Percentiles rank a stretch among this genome's conserved stretches.
These are phyloP conservation scores for Apocheima hispidaria DNA, from an alignment of 2,888 invertebrate genomes.

Conservation along the genomic window DNA sequence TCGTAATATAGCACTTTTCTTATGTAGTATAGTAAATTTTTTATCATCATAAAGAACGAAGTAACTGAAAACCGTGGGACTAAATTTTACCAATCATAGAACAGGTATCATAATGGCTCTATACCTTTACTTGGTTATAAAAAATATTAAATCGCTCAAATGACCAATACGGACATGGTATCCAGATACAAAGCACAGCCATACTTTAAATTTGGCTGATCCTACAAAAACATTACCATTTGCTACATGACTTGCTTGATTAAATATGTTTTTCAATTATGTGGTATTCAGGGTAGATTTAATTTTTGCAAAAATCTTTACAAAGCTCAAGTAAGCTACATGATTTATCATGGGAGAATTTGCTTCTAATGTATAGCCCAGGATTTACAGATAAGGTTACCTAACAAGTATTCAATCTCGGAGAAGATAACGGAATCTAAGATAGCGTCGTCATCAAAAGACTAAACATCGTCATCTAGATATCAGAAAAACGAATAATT, in stretches of 20 bases:
- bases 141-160: background rate
- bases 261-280: background rate
- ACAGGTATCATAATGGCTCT: background rate
- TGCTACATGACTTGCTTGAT: background rate
- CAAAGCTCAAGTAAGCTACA: background rate
- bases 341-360: background rate
- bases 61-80: background rate
- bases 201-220: background rate
- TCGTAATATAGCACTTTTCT: background rate
- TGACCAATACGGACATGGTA: background rate
- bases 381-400: background rate
- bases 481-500: slow-evolving; percentile 10
- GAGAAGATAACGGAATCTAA: slow-evolving; percentile 3
- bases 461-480: background rate
- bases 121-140: background rate
- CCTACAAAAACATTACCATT: background rate
- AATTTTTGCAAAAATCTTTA: background rate
- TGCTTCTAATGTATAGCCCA: background rate
- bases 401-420: background rate
- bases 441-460: slow-evolving; percentile 14
- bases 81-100: background rate
- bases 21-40: background rate
- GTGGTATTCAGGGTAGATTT: background rate
- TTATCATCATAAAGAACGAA: background rate
- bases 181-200: background rate